A percentile compares a stretch with the other conserved stretches of the same genome.
These are phyloP conservation scores for Allacma fusca DNA, from an alignment of 2,888 invertebrate species.

Conservation along the genomic window DNA sequence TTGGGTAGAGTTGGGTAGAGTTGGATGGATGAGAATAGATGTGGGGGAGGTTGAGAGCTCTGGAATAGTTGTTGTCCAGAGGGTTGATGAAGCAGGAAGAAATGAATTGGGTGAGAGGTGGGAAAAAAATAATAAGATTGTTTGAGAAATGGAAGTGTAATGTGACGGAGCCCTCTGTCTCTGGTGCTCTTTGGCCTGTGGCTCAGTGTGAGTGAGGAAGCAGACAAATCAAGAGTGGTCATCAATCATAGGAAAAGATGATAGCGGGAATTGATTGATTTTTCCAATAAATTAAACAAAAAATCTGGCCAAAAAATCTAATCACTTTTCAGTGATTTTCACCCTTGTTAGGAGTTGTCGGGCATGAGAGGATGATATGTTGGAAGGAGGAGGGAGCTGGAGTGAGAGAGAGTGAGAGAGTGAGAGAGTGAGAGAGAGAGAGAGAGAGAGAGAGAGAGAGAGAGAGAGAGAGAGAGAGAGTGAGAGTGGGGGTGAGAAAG, in stretches of 20 bases:
- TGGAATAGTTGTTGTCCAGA: no score
- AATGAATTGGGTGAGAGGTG: no score
- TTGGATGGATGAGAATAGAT: no score
- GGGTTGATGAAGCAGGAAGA: no score
- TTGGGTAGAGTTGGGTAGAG: no score
- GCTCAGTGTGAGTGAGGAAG: no score
- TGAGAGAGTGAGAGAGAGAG: neutral
- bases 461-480: neutral
- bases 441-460: constrained; percentile 8
- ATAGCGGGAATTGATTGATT: constrained; percentile 43
- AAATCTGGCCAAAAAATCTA: constrained; percentile 35
- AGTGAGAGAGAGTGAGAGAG: neutral
- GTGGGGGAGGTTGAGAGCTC: no score
- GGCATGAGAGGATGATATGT: neutral
- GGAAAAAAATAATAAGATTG: no score
- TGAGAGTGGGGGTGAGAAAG: neutral
- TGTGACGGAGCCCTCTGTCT: neutral
- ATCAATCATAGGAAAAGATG: constrained; percentile 39
- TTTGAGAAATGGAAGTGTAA: no score
- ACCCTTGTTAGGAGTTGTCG: no score
- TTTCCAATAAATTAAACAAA: constrained; percentile 44
- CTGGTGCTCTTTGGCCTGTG: constrained; percentile 4
- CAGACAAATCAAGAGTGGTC: no score
- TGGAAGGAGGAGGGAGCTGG: neutral
- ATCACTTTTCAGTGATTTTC: constrained; percentile 39